These are phyloP conservation scores for Erebia ligea DNA, from an alignment of 2,888 invertebrate genomes.

Conservation along the genomic window DNA sequence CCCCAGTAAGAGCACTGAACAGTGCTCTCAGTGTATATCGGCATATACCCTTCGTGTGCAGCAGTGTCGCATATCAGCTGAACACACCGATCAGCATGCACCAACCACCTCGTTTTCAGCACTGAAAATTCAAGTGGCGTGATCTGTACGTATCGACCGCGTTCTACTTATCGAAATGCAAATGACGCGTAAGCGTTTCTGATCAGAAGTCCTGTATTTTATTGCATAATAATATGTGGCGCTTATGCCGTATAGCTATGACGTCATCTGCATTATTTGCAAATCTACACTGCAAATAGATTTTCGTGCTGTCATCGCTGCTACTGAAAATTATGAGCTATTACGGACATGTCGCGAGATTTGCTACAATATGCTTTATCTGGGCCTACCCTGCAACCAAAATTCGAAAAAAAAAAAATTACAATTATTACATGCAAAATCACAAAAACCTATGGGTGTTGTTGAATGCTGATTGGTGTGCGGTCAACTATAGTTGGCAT, in stretches of 20 bases:
- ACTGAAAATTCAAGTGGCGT: background rate
- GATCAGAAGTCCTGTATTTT: background rate
- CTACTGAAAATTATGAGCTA: no score
- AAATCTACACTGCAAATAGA: no score
- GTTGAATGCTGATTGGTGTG: background rate
- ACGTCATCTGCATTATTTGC: background rate
- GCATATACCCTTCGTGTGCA: slow-evolving; percentile 19
- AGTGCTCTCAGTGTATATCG: no score
- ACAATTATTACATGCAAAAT: no score
- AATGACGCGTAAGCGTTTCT: background rate
- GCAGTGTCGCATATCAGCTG: slow-evolving; percentile 6
- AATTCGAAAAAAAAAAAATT: no score
- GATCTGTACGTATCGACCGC: background rate
- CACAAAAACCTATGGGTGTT: background rate
- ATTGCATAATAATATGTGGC: slow-evolving; percentile 12
- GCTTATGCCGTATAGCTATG: background rate
- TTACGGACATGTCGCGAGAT: no score
- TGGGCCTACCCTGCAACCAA: no score
- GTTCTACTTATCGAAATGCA: background rate
- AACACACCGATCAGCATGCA: slow-evolving; percentile 1
- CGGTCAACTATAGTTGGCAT: background rate
- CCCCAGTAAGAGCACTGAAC: no score
- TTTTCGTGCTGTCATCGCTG: no score
- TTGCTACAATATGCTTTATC: no score
- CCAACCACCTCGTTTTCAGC: background rate